Conservation (phyloP, 2,797 vertebrate species). For the Vespertilio murinus region DNA sequence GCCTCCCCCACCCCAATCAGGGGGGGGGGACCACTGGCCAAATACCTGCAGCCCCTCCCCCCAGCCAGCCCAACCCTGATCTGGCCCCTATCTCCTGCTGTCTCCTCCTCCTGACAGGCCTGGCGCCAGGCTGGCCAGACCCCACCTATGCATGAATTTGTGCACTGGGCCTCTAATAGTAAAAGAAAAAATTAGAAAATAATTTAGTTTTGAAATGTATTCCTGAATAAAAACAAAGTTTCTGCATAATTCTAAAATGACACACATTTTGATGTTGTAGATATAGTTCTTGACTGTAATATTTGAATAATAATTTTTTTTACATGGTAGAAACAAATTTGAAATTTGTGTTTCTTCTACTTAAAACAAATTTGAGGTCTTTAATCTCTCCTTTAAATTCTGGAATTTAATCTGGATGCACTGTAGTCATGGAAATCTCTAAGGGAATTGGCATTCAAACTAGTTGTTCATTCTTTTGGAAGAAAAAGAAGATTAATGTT, state of each 20-base stretch:
- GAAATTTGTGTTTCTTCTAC: background rate
- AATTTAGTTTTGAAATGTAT: background rate
- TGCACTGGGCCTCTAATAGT: background rate
- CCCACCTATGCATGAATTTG: too few species aligned
- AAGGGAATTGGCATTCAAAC: slow-evolving; percentile 41
- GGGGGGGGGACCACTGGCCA: too few species aligned
- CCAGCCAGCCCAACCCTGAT: too few species aligned
- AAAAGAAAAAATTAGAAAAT: background rate
- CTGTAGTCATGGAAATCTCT: background rate
- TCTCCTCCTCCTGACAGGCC: too few species aligned
- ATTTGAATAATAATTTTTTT: background rate
- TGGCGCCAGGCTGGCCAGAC: too few species aligned
- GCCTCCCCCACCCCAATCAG: too few species aligned
- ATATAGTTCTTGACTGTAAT: background rate
- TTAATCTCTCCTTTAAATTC: slow-evolving; percentile 32
- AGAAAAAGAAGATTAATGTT: slow-evolving; percentile 46
- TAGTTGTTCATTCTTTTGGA: slow-evolving; percentile 21
- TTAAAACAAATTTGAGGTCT: slow-evolving; percentile 1
- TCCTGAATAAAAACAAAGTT: slow-evolving; percentile 5
- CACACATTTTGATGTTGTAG: background rate
- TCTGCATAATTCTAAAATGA: background rate
- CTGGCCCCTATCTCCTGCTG: too few species aligned
- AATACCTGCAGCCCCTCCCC: too few species aligned
- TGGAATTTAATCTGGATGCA: slow-evolving; percentile 30
- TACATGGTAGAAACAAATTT: background rate